Evolutionary conservation across 1,140 invertebrate genomes (phyloP).

Genomic region (Caenorhabditis tropicalis): DNA sequence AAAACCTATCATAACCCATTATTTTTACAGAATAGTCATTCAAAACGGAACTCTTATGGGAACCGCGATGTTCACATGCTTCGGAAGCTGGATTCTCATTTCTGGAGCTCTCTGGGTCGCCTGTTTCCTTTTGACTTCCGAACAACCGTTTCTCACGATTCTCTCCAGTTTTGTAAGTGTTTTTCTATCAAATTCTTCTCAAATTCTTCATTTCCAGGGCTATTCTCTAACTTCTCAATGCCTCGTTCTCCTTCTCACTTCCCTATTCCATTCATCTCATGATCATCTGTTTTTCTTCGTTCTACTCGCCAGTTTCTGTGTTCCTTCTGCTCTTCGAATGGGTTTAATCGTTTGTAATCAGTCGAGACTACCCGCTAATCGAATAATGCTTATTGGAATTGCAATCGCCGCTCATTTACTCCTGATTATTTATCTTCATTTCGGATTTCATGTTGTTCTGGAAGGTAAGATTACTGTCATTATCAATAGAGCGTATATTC

Average conservation of each 20-base stretch:
- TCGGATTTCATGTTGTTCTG: constrained; percentile 53
- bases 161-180: constrained; percentile 52
- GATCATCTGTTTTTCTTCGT: constrained; percentile 52
- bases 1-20: background rate
- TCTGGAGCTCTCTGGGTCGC: constrained; percentile 38
- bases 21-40: constrained; percentile 31
- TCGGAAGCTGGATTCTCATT: constrained; percentile 46
- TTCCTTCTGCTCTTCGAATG: constrained; percentile 45
- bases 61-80: constrained; percentile 49
- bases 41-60: constrained; percentile 53
- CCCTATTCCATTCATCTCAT: constrained; percentile 48
- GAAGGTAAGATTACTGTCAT: too few relatives aligned
- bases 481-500: too few relatives aligned
- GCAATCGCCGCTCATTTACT: constrained; percentile 40
- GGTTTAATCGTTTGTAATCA: constrained; percentile 42
- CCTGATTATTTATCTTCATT: constrained; percentile 48
- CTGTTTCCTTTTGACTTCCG: constrained; percentile 42
- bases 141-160: constrained; percentile 35
- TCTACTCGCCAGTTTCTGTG: constrained; percentile 29
- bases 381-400: constrained; percentile 30
- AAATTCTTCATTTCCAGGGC: constrained; percentile 33
- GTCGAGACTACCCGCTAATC: background rate
- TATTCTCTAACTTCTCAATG: constrained; percentile 53
- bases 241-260: constrained; percentile 46
- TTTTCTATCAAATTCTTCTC: background rate